Evolutionary conservation across 2,797 vertebrate species (phyloP).

Genomic region (Enteromius paludinosus): DNA sequence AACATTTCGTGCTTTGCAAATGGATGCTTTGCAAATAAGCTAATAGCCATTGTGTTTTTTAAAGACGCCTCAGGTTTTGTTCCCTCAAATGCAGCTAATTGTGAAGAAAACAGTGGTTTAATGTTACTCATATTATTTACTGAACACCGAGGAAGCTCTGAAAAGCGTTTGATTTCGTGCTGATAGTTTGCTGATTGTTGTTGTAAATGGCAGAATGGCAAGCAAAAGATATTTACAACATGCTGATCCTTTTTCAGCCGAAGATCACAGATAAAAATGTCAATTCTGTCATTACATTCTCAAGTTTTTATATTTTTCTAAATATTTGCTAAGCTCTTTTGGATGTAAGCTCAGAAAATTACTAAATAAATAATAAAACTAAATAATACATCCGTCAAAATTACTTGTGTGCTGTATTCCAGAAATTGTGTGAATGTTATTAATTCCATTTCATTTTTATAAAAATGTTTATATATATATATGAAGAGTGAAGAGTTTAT

Average conservation of each 20-base stretch:
- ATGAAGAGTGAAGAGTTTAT: no score
- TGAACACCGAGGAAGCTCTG: neutral
- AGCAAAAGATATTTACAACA: neutral
- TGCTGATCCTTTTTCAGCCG: neutral
- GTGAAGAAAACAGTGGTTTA: neutral
- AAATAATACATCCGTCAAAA: neutral
- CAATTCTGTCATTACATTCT: neutral
- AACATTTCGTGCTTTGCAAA: neutral
- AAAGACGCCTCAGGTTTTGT: neutral
- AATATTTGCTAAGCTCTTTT: no score
- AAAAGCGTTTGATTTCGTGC: neutral
- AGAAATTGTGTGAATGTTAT: neutral
- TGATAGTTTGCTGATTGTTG: neutral
- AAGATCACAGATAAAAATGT: neutral
- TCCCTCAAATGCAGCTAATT: slow-evolving; percentile 14
- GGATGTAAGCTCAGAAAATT: neutral
- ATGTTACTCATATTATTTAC: neutral
- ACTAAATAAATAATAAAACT: neutral
- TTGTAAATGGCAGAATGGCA: neutral
- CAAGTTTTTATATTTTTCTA: neutral
- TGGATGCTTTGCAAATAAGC: slow-evolving; percentile 28
- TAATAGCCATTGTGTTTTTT: slow-evolving; percentile 29
- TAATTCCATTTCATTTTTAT: neutral
- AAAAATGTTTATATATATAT: no score
- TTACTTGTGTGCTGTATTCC: neutral